phyloP scores from a whole-genome alignment of 2,888 invertebrate genomes.

The Eupsilia transversa region DNA sequence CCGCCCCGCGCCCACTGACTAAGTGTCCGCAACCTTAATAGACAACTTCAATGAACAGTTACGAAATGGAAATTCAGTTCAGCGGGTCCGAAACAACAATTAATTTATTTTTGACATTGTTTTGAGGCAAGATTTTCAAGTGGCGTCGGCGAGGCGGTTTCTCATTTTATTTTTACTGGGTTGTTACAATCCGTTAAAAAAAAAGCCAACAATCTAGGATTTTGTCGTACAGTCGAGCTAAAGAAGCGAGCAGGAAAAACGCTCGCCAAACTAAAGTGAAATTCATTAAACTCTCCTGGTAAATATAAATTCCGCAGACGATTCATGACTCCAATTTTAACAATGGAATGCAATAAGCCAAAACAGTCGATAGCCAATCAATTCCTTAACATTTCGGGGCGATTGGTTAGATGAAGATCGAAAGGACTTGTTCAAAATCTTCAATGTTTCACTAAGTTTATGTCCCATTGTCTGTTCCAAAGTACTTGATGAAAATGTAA shows the following conservation, averaged over 20 bases:
- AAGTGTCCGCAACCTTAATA: too few relatives aligned
- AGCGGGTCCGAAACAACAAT: neutral
- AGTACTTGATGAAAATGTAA: neutral
- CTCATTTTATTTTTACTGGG: neutral
- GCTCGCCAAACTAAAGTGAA: neutral
- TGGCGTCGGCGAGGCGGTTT: neutral
- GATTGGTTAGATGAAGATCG: neutral
- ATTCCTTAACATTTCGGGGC: neutral
- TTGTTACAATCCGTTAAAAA: neutral
- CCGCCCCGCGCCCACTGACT: too few relatives aligned
- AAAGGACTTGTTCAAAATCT: neutral
- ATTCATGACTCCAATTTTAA: slow-evolving; percentile 24
- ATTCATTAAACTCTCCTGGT: neutral
- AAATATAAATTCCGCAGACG: slow-evolving; percentile 12
- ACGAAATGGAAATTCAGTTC: neutral
- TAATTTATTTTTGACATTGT: neutral
- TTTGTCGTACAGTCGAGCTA: neutral
- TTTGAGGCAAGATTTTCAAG: neutral
- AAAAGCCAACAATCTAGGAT: too few relatives aligned
- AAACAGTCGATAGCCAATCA: slow-evolving; percentile 1
- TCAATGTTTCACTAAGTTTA: neutral
- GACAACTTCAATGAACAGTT: neutral
- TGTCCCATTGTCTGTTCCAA: neutral
- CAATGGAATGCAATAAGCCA: slow-evolving; percentile 13
- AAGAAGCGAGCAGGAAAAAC: neutral